A percentile compares a stretch with the other conserved stretches of the same genome.
Evolutionary conservation across 2,113 vertebrate species (phyloP).

Genomic region (Hyperopisus bebe): DNA sequence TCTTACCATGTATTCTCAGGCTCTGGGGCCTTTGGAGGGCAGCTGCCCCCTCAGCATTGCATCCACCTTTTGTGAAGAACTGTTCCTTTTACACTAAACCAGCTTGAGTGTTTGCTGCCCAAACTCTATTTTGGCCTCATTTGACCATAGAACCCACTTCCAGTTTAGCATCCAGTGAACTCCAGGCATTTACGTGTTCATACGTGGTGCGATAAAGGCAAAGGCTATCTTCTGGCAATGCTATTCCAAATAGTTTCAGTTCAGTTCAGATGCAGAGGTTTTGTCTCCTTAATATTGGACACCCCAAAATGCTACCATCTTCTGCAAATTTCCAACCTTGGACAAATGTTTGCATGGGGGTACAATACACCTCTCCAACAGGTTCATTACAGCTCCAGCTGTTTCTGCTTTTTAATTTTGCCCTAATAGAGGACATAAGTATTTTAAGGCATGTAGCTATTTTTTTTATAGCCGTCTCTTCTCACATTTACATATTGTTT

Average conservation of each 20-base stretch:
- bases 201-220: not conserved
- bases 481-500: not conserved
- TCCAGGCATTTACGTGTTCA: not conserved
- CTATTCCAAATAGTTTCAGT: not conserved
- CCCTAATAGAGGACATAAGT: not conserved
- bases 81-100: not conserved
- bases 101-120: not conserved
- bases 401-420: not conserved
- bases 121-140: not conserved
- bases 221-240: not conserved
- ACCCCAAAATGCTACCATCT: not conserved
- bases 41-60: not conserved
- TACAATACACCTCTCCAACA: not conserved
- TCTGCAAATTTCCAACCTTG: not conserved
- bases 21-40: not conserved
- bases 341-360: not conserved
- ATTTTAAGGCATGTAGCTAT: not conserved
- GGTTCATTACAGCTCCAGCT: not conserved
- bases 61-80: not conserved
- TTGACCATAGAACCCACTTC: not conserved
- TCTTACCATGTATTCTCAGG: not conserved
- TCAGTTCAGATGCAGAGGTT: not conserved
- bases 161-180: not conserved
- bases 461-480: not conserved
- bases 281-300: not conserved